Evolutionary conservation across 1,140 invertebrate species (phyloP).

Genomic region (Sarcophaga peregrina): DNA sequence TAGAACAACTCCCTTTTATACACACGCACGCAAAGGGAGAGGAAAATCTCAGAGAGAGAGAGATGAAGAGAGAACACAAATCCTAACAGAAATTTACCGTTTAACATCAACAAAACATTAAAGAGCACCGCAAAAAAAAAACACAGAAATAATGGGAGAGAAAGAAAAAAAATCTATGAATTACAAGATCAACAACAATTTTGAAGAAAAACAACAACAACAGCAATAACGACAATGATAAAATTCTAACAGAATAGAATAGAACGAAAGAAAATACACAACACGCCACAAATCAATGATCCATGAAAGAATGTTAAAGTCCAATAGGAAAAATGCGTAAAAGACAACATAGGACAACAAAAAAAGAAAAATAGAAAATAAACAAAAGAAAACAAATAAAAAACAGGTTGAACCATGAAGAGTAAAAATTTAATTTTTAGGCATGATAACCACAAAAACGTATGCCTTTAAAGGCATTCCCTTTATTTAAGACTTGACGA

Average conservation of each 20-base stretch:
- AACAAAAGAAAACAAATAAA: not conserved
- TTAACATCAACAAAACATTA: slow-evolving; percentile 41
- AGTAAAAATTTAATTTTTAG: not conserved
- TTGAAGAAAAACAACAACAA: slow-evolving; percentile 23
- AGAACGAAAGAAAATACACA: not conserved
- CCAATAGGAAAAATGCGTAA: slow-evolving; percentile 13
- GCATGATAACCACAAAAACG: too few species aligned
- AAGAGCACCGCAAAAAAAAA: not conserved
- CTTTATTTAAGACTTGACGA: too few species aligned
- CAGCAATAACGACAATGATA: not conserved
- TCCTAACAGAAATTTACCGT: slow-evolving; percentile 9
- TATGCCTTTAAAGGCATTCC: too few species aligned
- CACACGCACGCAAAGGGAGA: slow-evolving; percentile 3
- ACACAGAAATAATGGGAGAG: too few species aligned
- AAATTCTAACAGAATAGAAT: not conserved
- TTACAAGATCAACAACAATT: not conserved
- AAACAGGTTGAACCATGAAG: not conserved
- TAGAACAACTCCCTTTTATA: not conserved
- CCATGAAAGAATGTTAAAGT: not conserved
- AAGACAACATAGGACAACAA: not conserved
- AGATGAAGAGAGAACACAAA: not conserved
- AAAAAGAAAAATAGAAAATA: slow-evolving; percentile 2
- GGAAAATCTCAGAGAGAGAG: not conserved
- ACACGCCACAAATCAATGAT: slow-evolving; percentile 14
- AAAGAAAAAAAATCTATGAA: not conserved